Percentiles rank a stretch among this genome's conserved stretches.
Conservation (phyloP, 2,888 invertebrate species). For the Yponomeuta cagnagella region DNA sequence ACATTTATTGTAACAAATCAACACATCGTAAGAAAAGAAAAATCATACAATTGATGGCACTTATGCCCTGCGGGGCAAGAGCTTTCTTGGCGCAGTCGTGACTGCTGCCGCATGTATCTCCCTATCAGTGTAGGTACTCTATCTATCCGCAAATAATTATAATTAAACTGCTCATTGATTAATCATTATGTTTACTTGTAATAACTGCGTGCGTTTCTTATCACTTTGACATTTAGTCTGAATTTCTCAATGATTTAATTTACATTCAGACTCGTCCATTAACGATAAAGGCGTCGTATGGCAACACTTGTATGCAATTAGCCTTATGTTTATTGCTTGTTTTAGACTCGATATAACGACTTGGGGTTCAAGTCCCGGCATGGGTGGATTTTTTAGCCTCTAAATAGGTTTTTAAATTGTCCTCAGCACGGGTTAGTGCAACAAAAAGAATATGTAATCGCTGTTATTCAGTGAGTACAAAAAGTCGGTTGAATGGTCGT, state of each 20-base stretch:
- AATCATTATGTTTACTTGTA: slow-evolving; percentile 14
- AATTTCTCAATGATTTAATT: slow-evolving; percentile 15
- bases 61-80: no score
- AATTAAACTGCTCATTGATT: slow-evolving; percentile 12
- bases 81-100: no score
- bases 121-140: not conserved
- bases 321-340: slow-evolving; percentile 11
- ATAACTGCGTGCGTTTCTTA: slow-evolving; percentile 10
- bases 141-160: slow-evolving; percentile 11
- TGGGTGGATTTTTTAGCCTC: no score
- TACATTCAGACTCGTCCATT: slow-evolving; percentile 4
- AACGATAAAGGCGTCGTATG: not conserved
- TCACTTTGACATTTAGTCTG: slow-evolving; percentile 12
- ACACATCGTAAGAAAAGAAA: no score
- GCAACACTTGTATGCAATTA: slow-evolving; percentile 15
- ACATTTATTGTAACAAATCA: no score
- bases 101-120: no score
- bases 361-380: not conserved
- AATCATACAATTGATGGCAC: no score
- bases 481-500: no score
- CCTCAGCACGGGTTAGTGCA: no score
- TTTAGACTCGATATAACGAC: not conserved
- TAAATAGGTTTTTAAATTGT: no score
- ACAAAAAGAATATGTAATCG: no score
- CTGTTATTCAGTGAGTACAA: no score